Evolutionary conservation across 2,888 invertebrate genomes (phyloP).

Genomic region (Pyrgus malvae): DNA sequence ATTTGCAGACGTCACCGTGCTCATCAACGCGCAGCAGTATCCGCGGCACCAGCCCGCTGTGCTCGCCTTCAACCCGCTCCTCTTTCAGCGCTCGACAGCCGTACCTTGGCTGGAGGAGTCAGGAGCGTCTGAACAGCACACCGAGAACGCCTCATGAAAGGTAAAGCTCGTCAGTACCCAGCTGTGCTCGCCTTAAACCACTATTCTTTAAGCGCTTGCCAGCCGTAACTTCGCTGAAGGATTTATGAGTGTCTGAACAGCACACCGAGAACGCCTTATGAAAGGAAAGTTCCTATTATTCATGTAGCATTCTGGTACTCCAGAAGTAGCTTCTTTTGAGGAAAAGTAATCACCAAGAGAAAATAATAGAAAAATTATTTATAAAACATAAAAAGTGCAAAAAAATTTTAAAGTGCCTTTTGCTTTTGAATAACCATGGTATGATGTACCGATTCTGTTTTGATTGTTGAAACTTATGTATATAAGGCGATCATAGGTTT

Average conservation of each 20-base stretch:
- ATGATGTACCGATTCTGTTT: too few species aligned
- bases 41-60: slow-evolving; percentile 85
- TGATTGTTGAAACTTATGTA: too few species aligned
- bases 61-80: slow-evolving; percentile 84
- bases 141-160: slow-evolving; percentile 94
- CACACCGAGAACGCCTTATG: slow-evolving; percentile 92
- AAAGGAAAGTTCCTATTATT: too few species aligned
- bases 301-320: too few species aligned
- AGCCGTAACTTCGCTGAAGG: slow-evolving; percentile 95
- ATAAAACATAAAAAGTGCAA: too few species aligned
- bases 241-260: slow-evolving; percentile 91
- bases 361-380: too few species aligned
- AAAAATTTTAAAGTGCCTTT: too few species aligned
- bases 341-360: too few species aligned
- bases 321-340: too few species aligned
- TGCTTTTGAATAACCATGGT: too few species aligned
- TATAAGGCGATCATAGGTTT: too few species aligned
- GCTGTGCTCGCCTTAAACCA: slow-evolving; percentile 84
- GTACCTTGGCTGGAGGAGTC: slow-evolving; percentile 94
- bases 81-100: slow-evolving; percentile 93
- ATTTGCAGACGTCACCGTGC: slow-evolving; percentile 85
- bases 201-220: slow-evolving; percentile 90
- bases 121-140: slow-evolving; percentile 89
- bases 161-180: slow-evolving; percentile 75
- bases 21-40: slow-evolving; percentile 88